A percentile compares a stretch with the other conserved stretches of the same genome.
Evolutionary conservation across 2,113 vertebrate genomes (phyloP).

Genomic region (Rhea americana): DNA sequence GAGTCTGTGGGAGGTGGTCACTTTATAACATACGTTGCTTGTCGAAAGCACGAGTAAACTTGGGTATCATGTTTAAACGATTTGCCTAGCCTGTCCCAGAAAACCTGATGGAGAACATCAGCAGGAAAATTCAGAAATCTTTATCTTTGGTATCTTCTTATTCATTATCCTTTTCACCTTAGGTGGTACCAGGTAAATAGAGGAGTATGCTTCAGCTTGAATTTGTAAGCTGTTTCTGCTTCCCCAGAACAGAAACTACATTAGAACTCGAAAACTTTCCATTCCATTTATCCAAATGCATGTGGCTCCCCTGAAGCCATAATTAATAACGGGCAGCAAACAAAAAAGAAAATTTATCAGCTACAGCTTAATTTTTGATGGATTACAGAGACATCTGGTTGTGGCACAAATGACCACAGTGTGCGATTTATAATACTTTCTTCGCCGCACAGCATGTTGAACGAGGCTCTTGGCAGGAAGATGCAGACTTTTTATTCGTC

Average conservation of each 20-base stretch:
- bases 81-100: not conserved
- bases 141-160: not conserved
- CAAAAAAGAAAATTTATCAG: not conserved
- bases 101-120: conserved; percentile 22
- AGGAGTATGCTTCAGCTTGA: not conserved
- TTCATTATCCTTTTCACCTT: not conserved
- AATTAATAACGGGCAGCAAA: not conserved
- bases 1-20: conserved; percentile 21
- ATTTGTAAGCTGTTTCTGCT: not conserved
- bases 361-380: not conserved
- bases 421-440: not conserved
- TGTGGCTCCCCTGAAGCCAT: not conserved
- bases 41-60: conserved; percentile 40
- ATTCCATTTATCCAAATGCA: not conserved
- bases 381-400: not conserved
- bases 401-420: not conserved
- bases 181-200: not conserved
- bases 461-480: not conserved
- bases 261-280: not conserved
- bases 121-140: not conserved
- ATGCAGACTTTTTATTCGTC: not conserved
- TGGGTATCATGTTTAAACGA: not conserved
- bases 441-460: not conserved
- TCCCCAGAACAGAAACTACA: not conserved
- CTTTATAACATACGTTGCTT: conserved; percentile 43